Conservation (phyloP, 2,888 invertebrate genomes). For the Nycteola revayana region DNA sequence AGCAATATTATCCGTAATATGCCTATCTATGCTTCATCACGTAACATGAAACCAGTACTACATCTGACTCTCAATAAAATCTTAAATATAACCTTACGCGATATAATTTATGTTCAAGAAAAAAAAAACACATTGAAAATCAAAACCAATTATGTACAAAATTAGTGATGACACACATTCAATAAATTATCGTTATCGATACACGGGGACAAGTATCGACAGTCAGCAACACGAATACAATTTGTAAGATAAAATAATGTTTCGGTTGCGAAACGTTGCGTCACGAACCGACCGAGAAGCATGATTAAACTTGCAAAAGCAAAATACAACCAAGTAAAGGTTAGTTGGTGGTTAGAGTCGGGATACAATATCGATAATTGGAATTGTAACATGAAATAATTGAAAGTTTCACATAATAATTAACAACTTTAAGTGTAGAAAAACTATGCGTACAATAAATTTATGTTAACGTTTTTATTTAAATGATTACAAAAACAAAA, state of each 20-base stretch:
- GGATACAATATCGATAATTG: constrained; percentile 31
- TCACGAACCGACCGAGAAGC: constrained; percentile 72
- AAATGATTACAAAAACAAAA: constrained; percentile 19
- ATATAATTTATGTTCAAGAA: background rate
- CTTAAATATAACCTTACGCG: too few relatives aligned
- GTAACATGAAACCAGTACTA: too few relatives aligned
- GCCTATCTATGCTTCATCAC: too few relatives aligned
- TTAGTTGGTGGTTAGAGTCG: constrained; percentile 58
- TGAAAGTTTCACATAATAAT: too few relatives aligned
- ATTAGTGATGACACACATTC: constrained; percentile 47
- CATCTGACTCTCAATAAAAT: too few relatives aligned
- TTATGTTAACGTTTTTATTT: constrained; percentile 1
- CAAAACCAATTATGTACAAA: constrained; percentile 28
- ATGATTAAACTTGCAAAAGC: constrained; percentile 82
- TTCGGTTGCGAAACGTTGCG: constrained; percentile 78
- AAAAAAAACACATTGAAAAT: constrained; percentile 6
- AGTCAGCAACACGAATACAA: constrained; percentile 69
- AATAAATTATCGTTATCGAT: constrained; percentile 42
- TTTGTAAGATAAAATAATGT: constrained; percentile 81
- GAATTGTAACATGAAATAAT: too few relatives aligned
- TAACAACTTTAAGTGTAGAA: too few relatives aligned
- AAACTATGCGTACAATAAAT: too few relatives aligned
- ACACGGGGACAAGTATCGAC: constrained; percentile 46
- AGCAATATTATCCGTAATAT: too few relatives aligned
- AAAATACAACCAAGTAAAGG: constrained; percentile 77